phyloP scores from a whole-genome alignment of 2,797 vertebrate genomes.

The Bryconaethiops microstoma region DNA sequence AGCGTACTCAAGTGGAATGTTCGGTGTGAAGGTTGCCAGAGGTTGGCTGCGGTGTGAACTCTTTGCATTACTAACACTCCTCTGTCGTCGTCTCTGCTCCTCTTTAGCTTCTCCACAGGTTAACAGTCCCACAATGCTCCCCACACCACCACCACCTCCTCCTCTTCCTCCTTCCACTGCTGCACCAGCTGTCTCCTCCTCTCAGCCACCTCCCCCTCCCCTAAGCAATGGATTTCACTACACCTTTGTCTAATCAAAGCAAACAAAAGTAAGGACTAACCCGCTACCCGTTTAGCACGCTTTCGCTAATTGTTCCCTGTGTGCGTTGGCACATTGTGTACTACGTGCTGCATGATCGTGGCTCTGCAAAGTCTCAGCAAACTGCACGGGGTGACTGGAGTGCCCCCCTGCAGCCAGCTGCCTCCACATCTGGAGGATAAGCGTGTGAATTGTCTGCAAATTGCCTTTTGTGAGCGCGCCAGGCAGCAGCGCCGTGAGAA shows the following conservation, averaged over 20 bases:
- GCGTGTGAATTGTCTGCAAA: conserved; percentile 80
- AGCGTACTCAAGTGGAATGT: too few relatives aligned
- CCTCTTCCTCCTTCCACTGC: conserved; percentile 73
- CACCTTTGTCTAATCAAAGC: conserved; percentile 93
- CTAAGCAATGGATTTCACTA: conserved; percentile 98
- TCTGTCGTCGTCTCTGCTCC: conserved; percentile 79
- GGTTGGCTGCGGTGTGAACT: conserved; percentile 9
- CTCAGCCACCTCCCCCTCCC: conserved; percentile 84
- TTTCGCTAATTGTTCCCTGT: conserved; percentile 61
- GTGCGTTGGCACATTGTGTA: conserved; percentile 28
- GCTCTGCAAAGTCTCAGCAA: conserved; percentile 23
- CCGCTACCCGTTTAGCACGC: conserved; percentile 65
- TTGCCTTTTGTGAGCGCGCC: conserved; percentile 55
- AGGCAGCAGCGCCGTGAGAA: conserved; percentile 61
- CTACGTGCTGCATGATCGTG: conserved; percentile 55
- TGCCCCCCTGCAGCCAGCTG: conserved; percentile 60
- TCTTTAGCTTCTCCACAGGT: conserved; percentile 86
- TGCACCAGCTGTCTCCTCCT: conserved; percentile 77
- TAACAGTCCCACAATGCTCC: conserved; percentile 81
- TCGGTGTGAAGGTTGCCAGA: not conserved
- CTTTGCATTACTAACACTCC: conserved; percentile 61
- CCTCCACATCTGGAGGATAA: conserved; percentile 74
- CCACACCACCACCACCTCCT: conserved; percentile 78
- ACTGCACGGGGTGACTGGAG: conserved; percentile 44
- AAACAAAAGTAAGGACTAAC: conserved; percentile 88